Conservation (phyloP, 2,797 vertebrate species). For the Halcyon chelicuti region DNA sequence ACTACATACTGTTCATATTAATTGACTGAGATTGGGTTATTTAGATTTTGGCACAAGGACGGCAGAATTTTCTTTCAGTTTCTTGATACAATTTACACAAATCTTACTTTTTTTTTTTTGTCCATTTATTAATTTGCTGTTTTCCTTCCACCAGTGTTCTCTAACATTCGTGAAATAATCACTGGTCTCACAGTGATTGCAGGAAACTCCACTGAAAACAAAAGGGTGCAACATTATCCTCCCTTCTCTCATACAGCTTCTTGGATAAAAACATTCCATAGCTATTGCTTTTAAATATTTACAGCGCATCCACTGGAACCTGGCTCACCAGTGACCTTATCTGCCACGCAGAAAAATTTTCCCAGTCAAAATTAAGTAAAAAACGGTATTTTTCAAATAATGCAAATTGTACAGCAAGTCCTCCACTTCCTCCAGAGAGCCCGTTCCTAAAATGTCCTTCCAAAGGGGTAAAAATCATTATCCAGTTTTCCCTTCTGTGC, state of each 20-base stretch:
- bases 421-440: not conserved
- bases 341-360: accelerated
- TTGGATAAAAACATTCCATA: not conserved
- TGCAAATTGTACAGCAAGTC: not conserved
- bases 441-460: not conserved
- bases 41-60: not conserved
- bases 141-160: not conserved
- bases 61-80: not conserved
- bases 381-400: not conserved
- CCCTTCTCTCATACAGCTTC: not conserved
- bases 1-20: not conserved
- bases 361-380: not conserved
- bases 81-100: not conserved
- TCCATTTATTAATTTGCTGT: not conserved
- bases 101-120: not conserved
- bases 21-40: not conserved
- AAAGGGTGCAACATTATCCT: not conserved
- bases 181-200: not conserved
- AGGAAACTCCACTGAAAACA: not conserved
- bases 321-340: not conserved
- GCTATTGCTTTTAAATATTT: not conserved
- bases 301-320: not conserved
- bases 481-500: not conserved
- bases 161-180: not conserved
- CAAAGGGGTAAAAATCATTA: not conserved